Conservation (phyloP, 2,797 vertebrate species). For the Pangasius mekongensis region DNA sequence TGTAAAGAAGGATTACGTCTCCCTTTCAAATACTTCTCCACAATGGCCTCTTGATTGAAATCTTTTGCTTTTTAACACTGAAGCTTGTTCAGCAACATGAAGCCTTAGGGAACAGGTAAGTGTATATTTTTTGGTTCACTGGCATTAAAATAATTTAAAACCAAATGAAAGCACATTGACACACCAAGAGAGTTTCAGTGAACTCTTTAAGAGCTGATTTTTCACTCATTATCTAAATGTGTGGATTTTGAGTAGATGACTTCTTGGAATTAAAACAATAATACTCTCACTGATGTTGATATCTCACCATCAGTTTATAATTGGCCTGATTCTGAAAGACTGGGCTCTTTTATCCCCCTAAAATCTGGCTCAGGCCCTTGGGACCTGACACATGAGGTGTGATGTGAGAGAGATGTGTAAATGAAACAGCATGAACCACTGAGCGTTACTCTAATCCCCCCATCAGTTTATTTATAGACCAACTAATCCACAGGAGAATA, state of each 20-base stretch:
- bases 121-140: not conserved
- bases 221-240: not conserved
- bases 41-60: slow-evolving; percentile 8
- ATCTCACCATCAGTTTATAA: slow-evolving; percentile 22
- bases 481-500: slow-evolving; percentile 56
- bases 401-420: slow-evolving; percentile 60
- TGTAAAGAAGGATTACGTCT: slow-evolving; percentile 31
- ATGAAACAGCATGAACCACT: slow-evolving; percentile 37
- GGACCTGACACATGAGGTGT: slow-evolving; percentile 61
- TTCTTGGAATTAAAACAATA: slow-evolving; percentile 30
- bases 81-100: not conserved
- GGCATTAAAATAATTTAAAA: slow-evolving; percentile 1
- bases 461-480: slow-evolving; percentile 44
- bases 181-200: not conserved
- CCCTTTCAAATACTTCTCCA: slow-evolving; percentile 23
- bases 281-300: not conserved
- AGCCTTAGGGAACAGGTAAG: slow-evolving; percentile 18
- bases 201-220: not conserved
- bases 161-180: not conserved
- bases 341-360: not conserved
- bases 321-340: slow-evolving; percentile 7
- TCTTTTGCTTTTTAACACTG: slow-evolving; percentile 1
- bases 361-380: not conserved
- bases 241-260: not conserved
- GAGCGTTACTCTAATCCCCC: slow-evolving; percentile 42